Evolutionary conservation across 2,888 invertebrate genomes (phyloP), one percentile per base, ranked within the genome.

Genomic region (Formica aserva): DNA sequence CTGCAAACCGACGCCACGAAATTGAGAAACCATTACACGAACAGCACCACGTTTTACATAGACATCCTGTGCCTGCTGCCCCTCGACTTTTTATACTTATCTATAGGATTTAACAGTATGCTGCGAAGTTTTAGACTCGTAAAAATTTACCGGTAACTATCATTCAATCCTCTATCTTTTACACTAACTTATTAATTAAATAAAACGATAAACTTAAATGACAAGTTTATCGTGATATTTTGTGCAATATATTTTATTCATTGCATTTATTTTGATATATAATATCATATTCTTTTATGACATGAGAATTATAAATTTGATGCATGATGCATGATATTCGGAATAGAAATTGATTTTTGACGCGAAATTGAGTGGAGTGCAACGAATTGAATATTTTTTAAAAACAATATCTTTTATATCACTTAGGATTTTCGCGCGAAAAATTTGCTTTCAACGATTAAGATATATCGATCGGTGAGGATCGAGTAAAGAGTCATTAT

Each of bases 11-110:
- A 99, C 95, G 97, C 98, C 85, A 97, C 97, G 22, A 99, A 99
- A 95, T 96, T 99, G 90, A 97, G 99, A 78, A 97, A 98, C 92
- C 99, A 99, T 95, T 99, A 99, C 95, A 98, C 99, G 98, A 99
- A 99, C 96, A 98, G 97, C 92, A 98, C 98, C 87, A 98, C 97
- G 90, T 99, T 99, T 96, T 99, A 99, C 96, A 98, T 99, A 95
- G 99, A 99, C 97, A 99, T 99, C 96, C 96, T 99, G 95, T 99
- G 99, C 96, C 97, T 99, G 94, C 96, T 99, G 94, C 99, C 99
- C 91, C 96, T 99, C 95, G 99, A 99, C 96, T 98, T 99, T 96
- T 97, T 99, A 93, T 99, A 99, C 95, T 96, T 99, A 94, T 99
- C 99, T 95, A 98, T 99, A 95, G 99, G 98, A 91, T 98, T 98